Base-by-base conservation (phyloP, 2,888 invertebrate species). In the Hybos culiciformis region DNA sequence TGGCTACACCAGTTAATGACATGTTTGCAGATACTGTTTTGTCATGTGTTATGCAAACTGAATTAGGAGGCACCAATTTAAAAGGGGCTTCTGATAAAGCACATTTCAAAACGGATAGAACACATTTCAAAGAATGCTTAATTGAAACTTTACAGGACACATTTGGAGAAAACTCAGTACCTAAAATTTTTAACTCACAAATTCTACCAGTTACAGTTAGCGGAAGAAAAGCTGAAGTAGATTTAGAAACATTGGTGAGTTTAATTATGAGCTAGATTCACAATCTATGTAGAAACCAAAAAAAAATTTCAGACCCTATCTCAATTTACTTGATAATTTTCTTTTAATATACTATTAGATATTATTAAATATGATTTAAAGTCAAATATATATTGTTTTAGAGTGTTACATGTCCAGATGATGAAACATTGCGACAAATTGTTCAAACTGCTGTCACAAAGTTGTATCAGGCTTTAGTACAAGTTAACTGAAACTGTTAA, bases 1-100 rank as follows among this genome's bases (percentile, higher is more conserved):
- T 80, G 36, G 91, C 94, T 7, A 87, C 84, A 59, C 94, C 97
- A 1, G 83, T 94, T 37, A 84, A 91, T 58, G 97, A 98, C 67
- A 96, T 97, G 92, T 97, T 84, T 67, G 96, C 97, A 21, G 97
- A 98, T 70, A 86, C 96, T 21, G 83, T 93, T 21, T 72, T 94
- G 42, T 85, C 88, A 0, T 90, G 84, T 34, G 73, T 94, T 31
- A 71, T 97, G 54, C 83, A 87, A 62, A 88, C 90, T 0, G 84
- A 85, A 59, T 63, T 76, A 51, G 69, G 79, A 39, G 78, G 78
- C 40, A 70, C 72, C 1, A 72, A 74, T 21, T 71, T 77, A 2
- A 78, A 78, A 54, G 73, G 74, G 41, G 63, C 75, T 17, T 67
- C 74, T 0, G n/a, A n/a, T n/a, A n/a, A n/a, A n/a, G 72, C 74